Conservation (phyloP, 2,888 invertebrate genomes). For the Noctua comes region DNA sequence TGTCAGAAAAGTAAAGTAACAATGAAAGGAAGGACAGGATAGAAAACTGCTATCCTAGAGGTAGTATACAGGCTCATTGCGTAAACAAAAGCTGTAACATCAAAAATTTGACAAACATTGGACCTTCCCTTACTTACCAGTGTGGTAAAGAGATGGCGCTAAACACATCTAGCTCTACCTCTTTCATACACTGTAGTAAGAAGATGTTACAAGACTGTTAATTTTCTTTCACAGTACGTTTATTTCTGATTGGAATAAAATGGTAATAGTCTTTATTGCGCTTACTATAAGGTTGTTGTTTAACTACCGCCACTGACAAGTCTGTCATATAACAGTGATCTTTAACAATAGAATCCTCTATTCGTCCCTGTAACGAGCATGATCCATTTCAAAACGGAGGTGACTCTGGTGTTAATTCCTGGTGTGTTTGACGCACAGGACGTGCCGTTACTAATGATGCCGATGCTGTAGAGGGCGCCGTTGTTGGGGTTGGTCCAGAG, state of each 20-base stretch:
- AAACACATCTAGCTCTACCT: neutral
- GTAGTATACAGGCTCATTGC: too few relatives aligned
- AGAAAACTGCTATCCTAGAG: too few relatives aligned
- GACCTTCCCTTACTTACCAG: too few relatives aligned
- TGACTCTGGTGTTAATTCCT: conserved; percentile 90
- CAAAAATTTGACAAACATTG: too few relatives aligned
- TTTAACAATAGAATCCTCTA: too few relatives aligned
- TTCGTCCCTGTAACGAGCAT: conserved; percentile 70
- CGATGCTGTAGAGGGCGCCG: conserved; percentile 81
- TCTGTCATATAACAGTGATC: neutral
- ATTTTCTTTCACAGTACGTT: neutral
- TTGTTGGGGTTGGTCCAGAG: conserved; percentile 85
- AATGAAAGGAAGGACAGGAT: too few relatives aligned
- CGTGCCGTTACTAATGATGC: conserved; percentile 90
- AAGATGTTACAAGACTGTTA: neutral
- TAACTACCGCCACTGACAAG: neutral
- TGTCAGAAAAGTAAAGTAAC: too few relatives aligned
- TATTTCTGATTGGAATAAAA: neutral
- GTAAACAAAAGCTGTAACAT: too few relatives aligned
- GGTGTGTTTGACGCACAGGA: conserved; percentile 88
- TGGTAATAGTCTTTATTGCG: neutral
- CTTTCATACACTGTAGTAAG: neutral
- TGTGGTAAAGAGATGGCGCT: neutral
- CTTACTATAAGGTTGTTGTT: neutral
- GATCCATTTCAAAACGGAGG: conserved; percentile 90